These are phyloP conservation scores for Psilanteris sp. DNA, from an alignment of 1,140 invertebrate species.

Conservation along the genomic window DNA sequence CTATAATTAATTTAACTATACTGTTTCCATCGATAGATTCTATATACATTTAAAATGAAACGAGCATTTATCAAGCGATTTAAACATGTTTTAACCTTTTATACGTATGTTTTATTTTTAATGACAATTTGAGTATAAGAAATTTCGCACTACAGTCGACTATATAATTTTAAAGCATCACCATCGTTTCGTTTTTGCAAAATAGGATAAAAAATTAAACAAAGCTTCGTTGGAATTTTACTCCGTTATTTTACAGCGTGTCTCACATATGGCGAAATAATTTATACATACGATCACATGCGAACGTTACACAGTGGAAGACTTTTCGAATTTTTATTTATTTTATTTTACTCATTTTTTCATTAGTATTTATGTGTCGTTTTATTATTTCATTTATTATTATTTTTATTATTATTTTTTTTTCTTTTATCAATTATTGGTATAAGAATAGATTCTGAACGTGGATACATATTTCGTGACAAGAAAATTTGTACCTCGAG, in stretches of 20 bases:
- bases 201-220: too few species aligned
- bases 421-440: conserved; percentile 60
- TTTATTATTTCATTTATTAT: conserved; percentile 16
- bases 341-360: conserved; percentile 12
- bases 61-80: too few species aligned
- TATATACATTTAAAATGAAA: too few species aligned
- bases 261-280: conserved; percentile 49
- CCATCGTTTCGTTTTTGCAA: background rate
- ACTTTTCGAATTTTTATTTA: conserved; percentile 54
- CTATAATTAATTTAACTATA: too few species aligned
- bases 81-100: too few species aligned
- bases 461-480: conserved; percentile 59
- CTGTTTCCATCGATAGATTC: too few species aligned
- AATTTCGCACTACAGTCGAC: conserved; percentile 22
- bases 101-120: too few species aligned
- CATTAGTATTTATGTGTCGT: conserved; percentile 32
- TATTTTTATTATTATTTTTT: conserved; percentile 30
- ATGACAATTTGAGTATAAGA: background rate
- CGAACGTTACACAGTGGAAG: conserved; percentile 64
- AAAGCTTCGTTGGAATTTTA: conserved; percentile 14
- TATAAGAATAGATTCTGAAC: conserved; percentile 75
- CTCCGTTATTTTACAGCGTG: conserved; percentile 46
- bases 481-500: conserved; percentile 59
- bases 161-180: conserved; percentile 1
- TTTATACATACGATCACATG: conserved; percentile 61